Percentiles rank a stretch among this genome's conserved stretches.
These are phyloP conservation scores for Zaprionus lineosus DNA, from an alignment of 2,888 invertebrate genomes.

Conservation along the genomic window DNA sequence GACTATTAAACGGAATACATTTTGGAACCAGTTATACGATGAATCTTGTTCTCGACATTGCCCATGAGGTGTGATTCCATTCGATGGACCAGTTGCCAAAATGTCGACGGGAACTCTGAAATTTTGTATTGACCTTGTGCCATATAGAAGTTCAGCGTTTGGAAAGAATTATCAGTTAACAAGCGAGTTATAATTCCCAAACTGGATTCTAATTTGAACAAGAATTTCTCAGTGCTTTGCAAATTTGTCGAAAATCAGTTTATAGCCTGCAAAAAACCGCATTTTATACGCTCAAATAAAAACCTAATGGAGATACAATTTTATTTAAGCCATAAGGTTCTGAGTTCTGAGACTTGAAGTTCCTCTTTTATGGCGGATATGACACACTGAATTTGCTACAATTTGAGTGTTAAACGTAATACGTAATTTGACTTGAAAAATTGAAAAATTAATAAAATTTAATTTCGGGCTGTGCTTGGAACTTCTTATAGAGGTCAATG, in stretches of 20 bases:
- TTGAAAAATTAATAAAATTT: no score
- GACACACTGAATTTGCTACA: slow-evolving; percentile 56
- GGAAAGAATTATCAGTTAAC: slow-evolving; percentile 20
- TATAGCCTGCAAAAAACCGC: not conserved
- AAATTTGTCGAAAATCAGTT: slow-evolving; percentile 20
- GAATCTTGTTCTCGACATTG: slow-evolving; percentile 20
- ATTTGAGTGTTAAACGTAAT: slow-evolving; percentile 38
- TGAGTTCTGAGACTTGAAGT: slow-evolving; percentile 50
- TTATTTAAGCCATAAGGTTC: slow-evolving; percentile 40
- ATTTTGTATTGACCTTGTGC: slow-evolving; percentile 46
- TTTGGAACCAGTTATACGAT: slow-evolving; percentile 37
- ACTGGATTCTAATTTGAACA: slow-evolving; percentile 16
- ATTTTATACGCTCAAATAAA: no score
- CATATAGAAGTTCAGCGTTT: no score
- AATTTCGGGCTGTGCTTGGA: no score
- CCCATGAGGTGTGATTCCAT: slow-evolving; percentile 42
- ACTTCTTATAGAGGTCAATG: no score
- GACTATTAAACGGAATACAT: slow-evolving; percentile 22
- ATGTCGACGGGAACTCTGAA: slow-evolving; percentile 11
- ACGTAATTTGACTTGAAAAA: slow-evolving; percentile 29
- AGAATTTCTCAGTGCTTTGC: slow-evolving; percentile 7
- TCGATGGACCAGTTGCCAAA: slow-evolving; percentile 5
- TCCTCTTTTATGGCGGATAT: slow-evolving; percentile 60
- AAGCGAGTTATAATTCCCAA: slow-evolving; percentile 10
- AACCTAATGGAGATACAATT: no score